Conservation (phyloP, 2,797 vertebrate species). For the Chrysolophus pictus region DNA sequence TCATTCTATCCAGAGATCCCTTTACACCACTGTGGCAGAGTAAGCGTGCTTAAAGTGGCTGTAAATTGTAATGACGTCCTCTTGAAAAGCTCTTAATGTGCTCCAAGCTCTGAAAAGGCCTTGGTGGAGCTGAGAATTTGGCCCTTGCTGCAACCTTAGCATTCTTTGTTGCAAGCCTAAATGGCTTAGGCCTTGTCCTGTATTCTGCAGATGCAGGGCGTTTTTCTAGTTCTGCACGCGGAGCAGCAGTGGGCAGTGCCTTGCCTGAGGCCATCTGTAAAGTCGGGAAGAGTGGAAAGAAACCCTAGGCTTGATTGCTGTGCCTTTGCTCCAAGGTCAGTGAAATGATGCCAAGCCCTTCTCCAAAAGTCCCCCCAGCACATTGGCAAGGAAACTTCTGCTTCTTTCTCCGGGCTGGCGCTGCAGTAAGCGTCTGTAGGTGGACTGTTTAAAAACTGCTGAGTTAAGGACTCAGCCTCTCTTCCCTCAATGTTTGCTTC, state of each 20-base stretch:
- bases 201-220: neutral
- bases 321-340: neutral
- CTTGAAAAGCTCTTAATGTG: neutral
- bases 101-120: neutral
- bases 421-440: neutral
- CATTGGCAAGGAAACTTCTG: neutral
- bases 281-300: neutral
- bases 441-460: neutral
- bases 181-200: rapidly evolving
- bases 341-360: neutral
- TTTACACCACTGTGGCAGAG: rapidly evolving
- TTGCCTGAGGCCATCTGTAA: neutral
- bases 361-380: neutral
- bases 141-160: rapidly evolving
- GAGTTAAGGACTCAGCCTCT: neutral
- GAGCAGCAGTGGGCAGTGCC: neutral
- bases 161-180: rapidly evolving
- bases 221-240: rapidly evolving
- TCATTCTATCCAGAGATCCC: neutral
- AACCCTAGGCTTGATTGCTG: neutral
- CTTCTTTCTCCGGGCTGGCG: rapidly evolving
- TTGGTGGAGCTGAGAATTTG: neutral
- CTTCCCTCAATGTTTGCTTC: neutral
- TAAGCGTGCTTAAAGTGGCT: rapidly evolving
- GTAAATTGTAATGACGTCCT: neutral